These are phyloP conservation scores for Lindbergichthys nudifrons DNA, from an alignment of 2,797 vertebrate species.

Conservation along the genomic window DNA sequence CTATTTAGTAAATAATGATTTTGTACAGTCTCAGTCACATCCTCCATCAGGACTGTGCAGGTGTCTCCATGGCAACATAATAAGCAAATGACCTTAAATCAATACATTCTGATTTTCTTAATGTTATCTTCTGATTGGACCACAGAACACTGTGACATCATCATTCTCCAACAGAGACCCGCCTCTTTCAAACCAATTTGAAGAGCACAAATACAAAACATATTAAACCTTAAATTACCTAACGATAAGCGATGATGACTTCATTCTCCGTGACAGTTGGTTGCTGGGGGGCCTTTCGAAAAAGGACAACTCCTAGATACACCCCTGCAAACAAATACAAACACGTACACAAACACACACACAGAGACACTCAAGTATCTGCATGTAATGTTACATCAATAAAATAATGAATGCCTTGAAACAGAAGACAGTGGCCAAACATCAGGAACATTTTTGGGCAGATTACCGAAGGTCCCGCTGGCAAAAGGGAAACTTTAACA, in stretches of 20 bases:
- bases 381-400: neutral
- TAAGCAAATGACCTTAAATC: no score
- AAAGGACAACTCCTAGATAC: neutral
- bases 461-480: slow-evolving; percentile 1
- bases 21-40: no score
- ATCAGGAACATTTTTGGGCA: slow-evolving; percentile 2
- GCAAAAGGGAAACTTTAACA: neutral
- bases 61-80: slow-evolving; percentile 14
- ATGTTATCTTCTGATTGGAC: neutral
- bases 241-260: neutral
- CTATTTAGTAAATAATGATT: neutral
- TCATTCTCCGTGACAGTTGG: neutral
- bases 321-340: neutral
- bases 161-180: neutral
- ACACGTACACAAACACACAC: neutral
- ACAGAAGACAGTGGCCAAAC: neutral
- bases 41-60: neutral
- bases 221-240: neutral
- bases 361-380: neutral
- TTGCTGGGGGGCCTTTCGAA: neutral
- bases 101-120: no score
- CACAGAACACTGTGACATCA: neutral
- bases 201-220: neutral
- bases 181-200: neutral
- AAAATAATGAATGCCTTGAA: slow-evolving; percentile 10